Percentiles rank a stretch among this genome's conserved stretches.
phyloP scores from a whole-genome alignment of 2,797 vertebrate genomes.

The Siniperca obscura region DNA sequence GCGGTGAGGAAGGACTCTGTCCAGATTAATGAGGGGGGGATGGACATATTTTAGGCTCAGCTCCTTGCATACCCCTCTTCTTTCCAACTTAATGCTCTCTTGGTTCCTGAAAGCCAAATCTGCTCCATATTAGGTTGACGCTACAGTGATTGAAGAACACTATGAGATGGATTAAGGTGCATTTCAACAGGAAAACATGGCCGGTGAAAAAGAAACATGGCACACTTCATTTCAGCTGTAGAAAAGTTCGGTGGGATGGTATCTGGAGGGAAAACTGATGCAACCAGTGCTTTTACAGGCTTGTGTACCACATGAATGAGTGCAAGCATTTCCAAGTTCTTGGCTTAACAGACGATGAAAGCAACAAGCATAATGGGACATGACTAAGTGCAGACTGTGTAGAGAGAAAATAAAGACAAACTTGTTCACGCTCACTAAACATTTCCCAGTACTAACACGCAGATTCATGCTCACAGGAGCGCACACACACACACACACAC shows the following conservation, averaged over 20 bases:
- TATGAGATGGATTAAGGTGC: constrained; percentile 43
- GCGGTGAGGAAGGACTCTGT: neutral
- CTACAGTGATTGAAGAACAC: constrained; percentile 12
- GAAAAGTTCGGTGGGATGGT: constrained; percentile 42
- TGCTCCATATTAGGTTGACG: neutral
- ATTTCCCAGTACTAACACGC: constrained; percentile 19
- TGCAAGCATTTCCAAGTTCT: constrained; percentile 54
- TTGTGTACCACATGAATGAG: constrained; percentile 69
- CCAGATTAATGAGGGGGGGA: neutral
- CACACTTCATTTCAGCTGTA: constrained; percentile 57
- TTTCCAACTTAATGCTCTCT: neutral
- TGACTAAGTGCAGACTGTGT: constrained; percentile 56
- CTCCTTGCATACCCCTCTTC: neutral
- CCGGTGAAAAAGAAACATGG: constrained; percentile 55
- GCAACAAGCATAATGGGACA: constrained; percentile 51
- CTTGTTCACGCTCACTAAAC: constrained; percentile 43
- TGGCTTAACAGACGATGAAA: constrained; percentile 46
- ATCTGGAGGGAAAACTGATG: constrained; percentile 55
- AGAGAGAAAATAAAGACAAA: constrained; percentile 55
- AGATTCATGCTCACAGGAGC: constrained; percentile 4
- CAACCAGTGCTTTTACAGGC: constrained; percentile 60
- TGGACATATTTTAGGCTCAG: constrained; percentile 2
- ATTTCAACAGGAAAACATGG: constrained; percentile 29
- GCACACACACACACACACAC: constrained; percentile 16
- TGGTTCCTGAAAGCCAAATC: constrained; percentile 17